phyloP scores from a whole-genome alignment of 2,113 vertebrate species.

The Poeciliopsis turrubarensis region DNA sequence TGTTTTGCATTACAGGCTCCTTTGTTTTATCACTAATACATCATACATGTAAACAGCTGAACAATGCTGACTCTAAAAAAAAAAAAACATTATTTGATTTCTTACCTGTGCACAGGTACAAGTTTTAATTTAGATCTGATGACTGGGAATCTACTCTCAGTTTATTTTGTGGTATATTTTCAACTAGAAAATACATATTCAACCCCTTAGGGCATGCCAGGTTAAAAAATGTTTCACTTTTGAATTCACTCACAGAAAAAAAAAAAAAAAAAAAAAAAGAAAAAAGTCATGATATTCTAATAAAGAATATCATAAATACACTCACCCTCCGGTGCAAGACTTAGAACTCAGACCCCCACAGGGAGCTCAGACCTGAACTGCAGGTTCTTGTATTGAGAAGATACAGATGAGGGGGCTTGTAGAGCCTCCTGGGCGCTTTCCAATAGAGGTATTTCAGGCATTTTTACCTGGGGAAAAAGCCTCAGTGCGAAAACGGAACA shows the following conservation, averaged over 20 bases:
- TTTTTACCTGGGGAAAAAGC: conserved; percentile 35
- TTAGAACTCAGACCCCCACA: conserved; percentile 8
- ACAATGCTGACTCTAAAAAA: too few species aligned
- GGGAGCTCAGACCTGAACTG: conserved; percentile 14
- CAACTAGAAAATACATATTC: too few species aligned
- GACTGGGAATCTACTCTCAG: too few species aligned
- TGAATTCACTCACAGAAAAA: not conserved
- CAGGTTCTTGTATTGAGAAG: conserved; percentile 23
- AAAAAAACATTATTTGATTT: too few species aligned
- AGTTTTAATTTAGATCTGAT: too few species aligned
- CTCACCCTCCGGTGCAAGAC: conserved; percentile 9
- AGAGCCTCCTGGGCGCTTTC: conserved; percentile 26
- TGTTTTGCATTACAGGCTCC: too few species aligned
- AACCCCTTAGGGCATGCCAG: too few species aligned
- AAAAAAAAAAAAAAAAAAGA: not conserved
- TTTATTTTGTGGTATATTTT: too few species aligned
- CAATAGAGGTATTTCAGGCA: conserved; percentile 39
- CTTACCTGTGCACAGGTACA: too few species aligned
- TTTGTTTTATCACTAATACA: too few species aligned
- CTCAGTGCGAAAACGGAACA: conserved; percentile 34
- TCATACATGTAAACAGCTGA: too few species aligned
- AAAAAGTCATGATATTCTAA: not conserved
- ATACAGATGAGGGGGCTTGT: conserved; percentile 37
- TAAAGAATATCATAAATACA: not conserved
- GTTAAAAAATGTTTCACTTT: too few species aligned